Conservation (phyloP, 2,888 invertebrate species). For the Leucoma salicis region DNA sequence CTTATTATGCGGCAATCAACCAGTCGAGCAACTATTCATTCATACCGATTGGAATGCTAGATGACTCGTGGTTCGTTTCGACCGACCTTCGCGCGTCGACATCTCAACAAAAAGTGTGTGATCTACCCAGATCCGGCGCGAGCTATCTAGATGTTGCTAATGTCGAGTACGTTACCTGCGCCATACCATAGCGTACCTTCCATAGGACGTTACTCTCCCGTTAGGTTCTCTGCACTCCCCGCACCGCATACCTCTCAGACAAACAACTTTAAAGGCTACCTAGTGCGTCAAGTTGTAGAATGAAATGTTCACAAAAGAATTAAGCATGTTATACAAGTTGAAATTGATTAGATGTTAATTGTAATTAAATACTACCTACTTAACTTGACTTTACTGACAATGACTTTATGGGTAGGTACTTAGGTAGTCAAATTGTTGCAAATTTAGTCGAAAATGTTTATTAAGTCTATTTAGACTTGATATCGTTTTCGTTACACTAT, state of each 20-base stretch:
- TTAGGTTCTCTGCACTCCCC: slow-evolving; percentile 26
- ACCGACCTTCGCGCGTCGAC: slow-evolving; percentile 64
- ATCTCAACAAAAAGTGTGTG: slow-evolving; percentile 56
- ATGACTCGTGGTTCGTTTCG: slow-evolving; percentile 71
- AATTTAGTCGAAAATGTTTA: no score
- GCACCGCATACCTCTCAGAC: slow-evolving; percentile 16
- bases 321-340: slow-evolving; percentile 7
- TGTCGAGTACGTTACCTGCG: slow-evolving; percentile 42
- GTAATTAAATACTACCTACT: no score
- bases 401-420: no score
- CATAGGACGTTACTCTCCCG: slow-evolving; percentile 46
- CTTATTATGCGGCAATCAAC: slow-evolving; percentile 72
- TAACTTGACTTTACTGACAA: no score
- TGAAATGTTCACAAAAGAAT: slow-evolving; percentile 19
- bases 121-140: slow-evolving; percentile 47
- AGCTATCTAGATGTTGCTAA: slow-evolving; percentile 60
- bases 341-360: no score
- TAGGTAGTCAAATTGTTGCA: no score
- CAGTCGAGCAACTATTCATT: slow-evolving; percentile 78
- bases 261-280: slow-evolving; percentile 22
- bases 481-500: no score
- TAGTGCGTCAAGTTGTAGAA: slow-evolving; percentile 2
- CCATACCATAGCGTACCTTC: slow-evolving; percentile 37
- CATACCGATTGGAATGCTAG: slow-evolving; percentile 79
- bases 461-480: no score